phyloP scores from a whole-genome alignment of 2,113 vertebrate species.

The Poecile atricapillus region DNA sequence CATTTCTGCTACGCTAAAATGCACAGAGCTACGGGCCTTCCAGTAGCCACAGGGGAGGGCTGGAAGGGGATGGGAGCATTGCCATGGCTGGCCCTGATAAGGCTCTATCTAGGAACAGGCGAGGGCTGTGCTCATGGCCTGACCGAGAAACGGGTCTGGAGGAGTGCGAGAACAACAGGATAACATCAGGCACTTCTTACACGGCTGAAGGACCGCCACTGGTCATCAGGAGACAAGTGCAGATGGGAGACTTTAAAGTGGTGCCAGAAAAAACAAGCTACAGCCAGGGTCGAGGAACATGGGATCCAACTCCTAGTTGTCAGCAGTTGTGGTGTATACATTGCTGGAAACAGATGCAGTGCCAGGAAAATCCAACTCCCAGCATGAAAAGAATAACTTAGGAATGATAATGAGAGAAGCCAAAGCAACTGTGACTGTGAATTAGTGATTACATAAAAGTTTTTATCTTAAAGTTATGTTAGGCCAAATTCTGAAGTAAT shows the following conservation, averaged over 20 bases:
- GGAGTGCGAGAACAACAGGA: slow-evolving; percentile 31
- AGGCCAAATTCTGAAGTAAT: background rate
- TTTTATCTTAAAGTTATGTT: slow-evolving; percentile 36
- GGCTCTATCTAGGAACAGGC: slow-evolving; percentile 35
- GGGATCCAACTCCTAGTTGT: slow-evolving; percentile 53
- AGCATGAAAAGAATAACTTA: slow-evolving; percentile 51
- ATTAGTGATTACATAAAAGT: background rate
- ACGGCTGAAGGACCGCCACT: background rate
- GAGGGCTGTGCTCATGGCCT: background rate
- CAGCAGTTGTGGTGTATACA: slow-evolving; percentile 50
- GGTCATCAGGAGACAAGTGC: slow-evolving; percentile 7
- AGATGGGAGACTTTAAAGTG: slow-evolving; percentile 22
- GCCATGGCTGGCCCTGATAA: background rate
- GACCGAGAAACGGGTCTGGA: background rate
- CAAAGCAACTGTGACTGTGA: background rate
- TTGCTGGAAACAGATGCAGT: slow-evolving; percentile 46
- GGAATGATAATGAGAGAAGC: slow-evolving; percentile 38
- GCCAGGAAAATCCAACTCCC: slow-evolving; percentile 63
- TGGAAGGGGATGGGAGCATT: background rate
- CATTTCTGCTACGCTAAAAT: accelerated
- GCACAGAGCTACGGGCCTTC: background rate
- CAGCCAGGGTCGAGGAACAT: slow-evolving; percentile 42
- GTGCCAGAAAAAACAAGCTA: slow-evolving; percentile 60
- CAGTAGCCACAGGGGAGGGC: background rate
- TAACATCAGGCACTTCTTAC: slow-evolving; percentile 26